Evolutionary conservation across 2,797 vertebrate genomes (phyloP).

Genomic region (Mus caroli): DNA sequence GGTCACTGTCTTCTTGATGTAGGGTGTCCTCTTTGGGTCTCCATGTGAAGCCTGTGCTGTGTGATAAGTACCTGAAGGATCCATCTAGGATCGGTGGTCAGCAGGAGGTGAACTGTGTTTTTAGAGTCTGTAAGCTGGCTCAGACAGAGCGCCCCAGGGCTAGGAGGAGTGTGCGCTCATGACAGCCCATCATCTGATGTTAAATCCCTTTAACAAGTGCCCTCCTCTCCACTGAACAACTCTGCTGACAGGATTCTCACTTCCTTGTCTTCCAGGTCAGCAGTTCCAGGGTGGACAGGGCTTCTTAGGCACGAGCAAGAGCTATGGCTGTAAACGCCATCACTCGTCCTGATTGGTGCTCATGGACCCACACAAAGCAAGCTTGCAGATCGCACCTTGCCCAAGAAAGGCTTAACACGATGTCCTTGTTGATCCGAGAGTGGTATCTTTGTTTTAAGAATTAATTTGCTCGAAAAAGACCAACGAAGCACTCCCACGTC

Average conservation of each 20-base stretch:
- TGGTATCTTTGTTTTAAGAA: background rate
- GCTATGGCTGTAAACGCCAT: background rate
- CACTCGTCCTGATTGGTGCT: background rate
- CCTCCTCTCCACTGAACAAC: background rate
- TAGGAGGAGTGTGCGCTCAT: background rate
- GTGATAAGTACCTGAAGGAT: background rate
- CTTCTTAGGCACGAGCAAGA: background rate
- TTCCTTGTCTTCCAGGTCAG: background rate
- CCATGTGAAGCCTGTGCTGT: background rate
- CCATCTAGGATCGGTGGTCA: background rate
- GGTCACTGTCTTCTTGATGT: conserved; percentile 14
- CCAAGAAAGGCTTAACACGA: background rate
- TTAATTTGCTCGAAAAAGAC: background rate
- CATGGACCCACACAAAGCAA: background rate
- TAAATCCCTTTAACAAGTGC: background rate
- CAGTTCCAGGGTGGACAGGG: background rate
- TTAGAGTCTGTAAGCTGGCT: background rate
- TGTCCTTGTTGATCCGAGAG: background rate
- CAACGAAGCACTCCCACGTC: background rate
- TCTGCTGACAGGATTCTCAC: background rate
- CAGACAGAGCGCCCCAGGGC: background rate
- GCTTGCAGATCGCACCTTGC: too few relatives aligned
- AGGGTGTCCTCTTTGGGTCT: background rate
- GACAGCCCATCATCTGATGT: background rate
- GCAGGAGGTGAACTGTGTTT: background rate